Evolutionary conservation across 2,888 invertebrate genomes (phyloP).

Genomic region (Tineola bisselliella): DNA sequence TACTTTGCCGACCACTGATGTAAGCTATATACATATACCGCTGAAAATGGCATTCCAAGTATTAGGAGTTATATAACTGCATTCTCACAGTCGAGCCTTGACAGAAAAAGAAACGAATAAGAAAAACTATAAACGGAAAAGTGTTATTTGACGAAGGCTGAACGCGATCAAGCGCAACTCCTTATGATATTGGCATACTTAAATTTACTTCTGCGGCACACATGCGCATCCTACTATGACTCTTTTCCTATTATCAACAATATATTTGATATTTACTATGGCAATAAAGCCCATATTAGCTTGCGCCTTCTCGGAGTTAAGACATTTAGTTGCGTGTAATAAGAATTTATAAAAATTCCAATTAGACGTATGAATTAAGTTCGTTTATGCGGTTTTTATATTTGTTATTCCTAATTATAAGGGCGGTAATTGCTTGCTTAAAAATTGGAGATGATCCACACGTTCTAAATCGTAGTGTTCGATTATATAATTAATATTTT

Average conservation of each 20-base stretch:
- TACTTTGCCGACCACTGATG: too few relatives aligned
- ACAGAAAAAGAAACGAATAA: constrained; percentile 47
- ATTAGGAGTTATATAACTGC: not conserved
- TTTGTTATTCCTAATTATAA: not conserved
- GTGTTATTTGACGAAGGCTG: constrained; percentile 54
- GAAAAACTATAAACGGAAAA: constrained; percentile 60
- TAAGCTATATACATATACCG: too few relatives aligned
- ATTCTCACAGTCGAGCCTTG: constrained; percentile 34
- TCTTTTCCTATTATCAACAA: not conserved
- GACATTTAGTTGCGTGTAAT: not conserved
- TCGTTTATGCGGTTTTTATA: not conserved
- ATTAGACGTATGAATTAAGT: not conserved
- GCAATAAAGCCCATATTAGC: not conserved
- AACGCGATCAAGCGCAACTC: constrained; percentile 47
- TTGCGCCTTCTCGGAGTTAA: not conserved
- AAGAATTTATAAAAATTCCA: not conserved
- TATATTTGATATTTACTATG: constrained; percentile 7
- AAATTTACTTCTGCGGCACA: constrained; percentile 53
- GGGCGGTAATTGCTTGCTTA: not conserved
- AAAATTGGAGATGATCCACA: not conserved
- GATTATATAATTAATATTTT: constrained; percentile 27
- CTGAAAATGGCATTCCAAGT: not conserved
- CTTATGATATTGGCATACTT: constrained; percentile 65
- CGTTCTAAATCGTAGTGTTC: constrained; percentile 30
- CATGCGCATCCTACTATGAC: constrained; percentile 46